A percentile compares a stretch with the other conserved stretches of the same genome.
These are phyloP conservation scores for Lampris incognitus DNA, from an alignment of 2,113 vertebrate species.

Conservation along the genomic window DNA sequence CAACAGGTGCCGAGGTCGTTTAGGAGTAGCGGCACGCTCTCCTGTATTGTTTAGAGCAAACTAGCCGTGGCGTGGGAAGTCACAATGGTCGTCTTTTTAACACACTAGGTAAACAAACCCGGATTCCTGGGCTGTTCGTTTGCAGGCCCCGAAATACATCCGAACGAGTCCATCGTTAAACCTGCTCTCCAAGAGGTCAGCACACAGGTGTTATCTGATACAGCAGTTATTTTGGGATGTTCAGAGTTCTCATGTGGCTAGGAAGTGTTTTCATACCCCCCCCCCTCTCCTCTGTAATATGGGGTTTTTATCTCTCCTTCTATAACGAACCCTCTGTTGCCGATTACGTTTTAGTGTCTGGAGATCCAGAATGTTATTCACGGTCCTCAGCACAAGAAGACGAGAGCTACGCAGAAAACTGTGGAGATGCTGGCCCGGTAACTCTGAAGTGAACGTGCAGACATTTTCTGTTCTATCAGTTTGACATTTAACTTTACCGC, in stretches of 20 bases:
- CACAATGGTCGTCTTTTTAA: conserved; percentile 1
- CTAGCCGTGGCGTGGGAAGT: conserved; percentile 12
- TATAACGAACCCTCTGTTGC: conserved; percentile 22
- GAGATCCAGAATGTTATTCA: conserved; percentile 78
- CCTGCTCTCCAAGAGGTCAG: conserved; percentile 21
- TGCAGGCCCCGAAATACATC: conserved; percentile 29
- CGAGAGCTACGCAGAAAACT: conserved; percentile 76
- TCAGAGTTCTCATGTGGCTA: conserved; percentile 68
- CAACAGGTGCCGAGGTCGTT: conserved; percentile 12
- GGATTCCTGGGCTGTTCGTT: conserved; percentile 22
- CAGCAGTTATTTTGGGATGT: conserved; percentile 76
- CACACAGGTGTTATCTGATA: conserved; percentile 66
- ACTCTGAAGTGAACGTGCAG: conserved; percentile 28
- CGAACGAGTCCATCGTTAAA: conserved; percentile 23
- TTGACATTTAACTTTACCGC: not conserved
- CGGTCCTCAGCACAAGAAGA: conserved; percentile 77
- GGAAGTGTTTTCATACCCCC: conserved; percentile 57
- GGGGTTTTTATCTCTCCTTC: too few species aligned
- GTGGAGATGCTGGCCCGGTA: conserved; percentile 80
- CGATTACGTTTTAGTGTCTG: conserved; percentile 71
- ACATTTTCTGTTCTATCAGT: not conserved
- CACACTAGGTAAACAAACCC: not conserved
- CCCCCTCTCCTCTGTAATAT: conserved; percentile 41
- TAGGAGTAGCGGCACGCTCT: not conserved
- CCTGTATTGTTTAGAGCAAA: conserved; percentile 21